Evolutionary conservation across 2,113 vertebrate genomes (phyloP), one percentile per base, ranked within the genome.

Genomic region (Perca schrenkii): DNA sequence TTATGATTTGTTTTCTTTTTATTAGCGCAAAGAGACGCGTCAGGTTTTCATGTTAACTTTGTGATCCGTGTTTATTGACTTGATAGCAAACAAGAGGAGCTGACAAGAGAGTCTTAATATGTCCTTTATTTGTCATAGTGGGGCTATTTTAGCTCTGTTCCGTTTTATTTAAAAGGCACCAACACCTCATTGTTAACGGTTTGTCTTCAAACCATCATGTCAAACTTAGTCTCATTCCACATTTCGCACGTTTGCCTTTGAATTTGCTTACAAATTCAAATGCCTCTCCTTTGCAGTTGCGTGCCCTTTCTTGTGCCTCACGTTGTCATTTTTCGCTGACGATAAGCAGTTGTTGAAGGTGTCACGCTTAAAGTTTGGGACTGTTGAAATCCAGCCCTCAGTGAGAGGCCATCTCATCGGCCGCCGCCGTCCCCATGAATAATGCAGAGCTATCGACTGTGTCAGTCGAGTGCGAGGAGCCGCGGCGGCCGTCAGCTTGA

Each of bases 371-470:
- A 93, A 93, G 85, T 90, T 89, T 87, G 88, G 86, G 81, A 87
- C 85, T 50, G 86, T 73, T 92, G 90, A 86, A 92, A 93, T 83
- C 88, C 85, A 91, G 87, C 74, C 87, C 90, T 91, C 85, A 73
- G 87, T 34, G 88, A 90, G 89, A 94, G 90, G 94, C 89, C 80
- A 83, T 89, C 92, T 91, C 89, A 82, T 85, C 86, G 76, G 62
- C 71, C 78, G 86, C 89, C 43, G 46, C 70, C 65, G 62, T 74
- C 79, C 34, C 80, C 76, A 94, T 95, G 93, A 95, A 95, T 95
- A 90, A 95, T 95, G 92, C 94, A 94, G 87, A 68, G 87, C 87
- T 93, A 93, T 95, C 86, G 94, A 94, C 92, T 88, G 92, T 91
- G 91, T 93, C 93, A 91, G 90, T 91, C 58, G 77, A 83, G 91